Evolutionary conservation across 2,888 invertebrate genomes (phyloP).

Genomic region (Drosophila nr. perissopoda): DNA sequence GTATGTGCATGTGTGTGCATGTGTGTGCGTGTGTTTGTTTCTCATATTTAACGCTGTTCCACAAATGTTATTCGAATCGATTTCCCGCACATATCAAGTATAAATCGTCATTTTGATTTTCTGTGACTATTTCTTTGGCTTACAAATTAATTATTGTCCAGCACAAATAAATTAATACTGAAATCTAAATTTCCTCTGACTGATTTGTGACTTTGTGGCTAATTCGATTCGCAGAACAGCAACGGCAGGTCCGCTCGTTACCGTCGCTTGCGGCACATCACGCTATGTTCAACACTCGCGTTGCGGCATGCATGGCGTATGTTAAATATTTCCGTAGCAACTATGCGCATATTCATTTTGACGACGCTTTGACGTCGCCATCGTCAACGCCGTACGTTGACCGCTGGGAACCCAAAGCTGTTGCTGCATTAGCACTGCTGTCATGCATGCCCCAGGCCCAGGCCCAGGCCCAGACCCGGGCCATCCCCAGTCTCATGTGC

Average conservation of each 20-base stretch:
- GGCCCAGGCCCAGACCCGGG: constrained; percentile 6
- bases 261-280: constrained; percentile 28
- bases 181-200: background rate
- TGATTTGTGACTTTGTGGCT: background rate
- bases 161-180: background rate
- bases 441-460: constrained; percentile 38
- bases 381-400: constrained; percentile 67
- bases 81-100: background rate
- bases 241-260: constrained; percentile 36
- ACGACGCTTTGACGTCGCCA: constrained; percentile 72
- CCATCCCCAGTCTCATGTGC: constrained; percentile 18
- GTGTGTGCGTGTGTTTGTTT: background rate
- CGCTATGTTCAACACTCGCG: constrained; percentile 42
- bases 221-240: constrained; percentile 10
- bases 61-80: background rate
- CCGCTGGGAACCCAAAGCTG: constrained; percentile 66
- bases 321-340: constrained; percentile 75
- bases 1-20: too few relatives aligned
- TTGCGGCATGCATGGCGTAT: constrained; percentile 71
- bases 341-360: constrained; percentile 78
- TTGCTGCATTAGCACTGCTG: constrained; percentile 65
- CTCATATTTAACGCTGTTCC: constrained; percentile 20
- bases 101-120: background rate
- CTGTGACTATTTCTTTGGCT: background rate
- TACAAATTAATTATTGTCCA: background rate